Percentiles rank a stretch among this genome's conserved stretches.
phyloP scores from a whole-genome alignment of 2,797 vertebrate species.

The Paramormyrops hopkinsi region DNA sequence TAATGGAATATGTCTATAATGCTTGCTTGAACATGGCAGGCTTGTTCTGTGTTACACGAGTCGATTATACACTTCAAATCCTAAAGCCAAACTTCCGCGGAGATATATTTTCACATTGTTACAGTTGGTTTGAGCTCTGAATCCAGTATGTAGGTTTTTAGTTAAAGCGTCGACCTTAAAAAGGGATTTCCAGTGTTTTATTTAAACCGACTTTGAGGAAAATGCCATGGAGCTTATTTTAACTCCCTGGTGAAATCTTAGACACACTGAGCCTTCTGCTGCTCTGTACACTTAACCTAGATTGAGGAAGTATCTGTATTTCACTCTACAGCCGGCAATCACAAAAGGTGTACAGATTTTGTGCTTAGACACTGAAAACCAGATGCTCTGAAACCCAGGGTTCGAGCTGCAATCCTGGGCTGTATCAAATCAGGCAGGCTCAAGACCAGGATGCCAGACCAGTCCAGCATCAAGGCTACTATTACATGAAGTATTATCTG shows the following conservation, averaged over 20 bases:
- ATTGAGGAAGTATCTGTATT: background rate
- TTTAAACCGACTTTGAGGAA: constrained; percentile 38
- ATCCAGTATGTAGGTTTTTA: constrained; percentile 16
- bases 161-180: constrained; percentile 32
- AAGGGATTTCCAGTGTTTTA: constrained; percentile 36
- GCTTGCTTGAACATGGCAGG: constrained; percentile 24
- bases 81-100: background rate
- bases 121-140: constrained; percentile 18
- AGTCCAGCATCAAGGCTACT: background rate
- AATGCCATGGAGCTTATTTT: constrained; percentile 32
- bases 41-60: background rate
- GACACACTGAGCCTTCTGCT: constrained; percentile 34
- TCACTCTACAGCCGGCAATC: background rate
- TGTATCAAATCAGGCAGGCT: background rate
- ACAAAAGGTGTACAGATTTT: background rate
- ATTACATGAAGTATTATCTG: background rate
- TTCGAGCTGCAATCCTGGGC: background rate
- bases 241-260: constrained; percentile 43
- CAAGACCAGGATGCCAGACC: background rate
- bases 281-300: background rate
- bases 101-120: constrained; percentile 24
- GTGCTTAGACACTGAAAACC: background rate
- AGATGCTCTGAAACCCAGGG: background rate
- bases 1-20: constrained; percentile 25
- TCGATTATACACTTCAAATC: constrained; percentile 24